These are phyloP conservation scores for Villa cingulata DNA, from an alignment of 2,888 invertebrate species.

Conservation along the genomic window DNA sequence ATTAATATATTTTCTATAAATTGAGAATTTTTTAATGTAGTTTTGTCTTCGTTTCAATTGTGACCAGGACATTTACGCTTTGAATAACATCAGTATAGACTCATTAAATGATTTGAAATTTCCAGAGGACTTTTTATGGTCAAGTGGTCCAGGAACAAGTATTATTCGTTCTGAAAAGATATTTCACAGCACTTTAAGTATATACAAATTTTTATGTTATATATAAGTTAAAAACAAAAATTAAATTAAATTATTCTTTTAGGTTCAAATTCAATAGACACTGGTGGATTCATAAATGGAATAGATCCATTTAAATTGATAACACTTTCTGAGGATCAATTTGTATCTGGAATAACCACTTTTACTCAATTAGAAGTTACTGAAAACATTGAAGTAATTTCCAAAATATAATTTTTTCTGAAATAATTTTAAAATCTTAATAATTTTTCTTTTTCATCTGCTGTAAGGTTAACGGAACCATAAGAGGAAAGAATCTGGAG, in stretches of 20 bases:
- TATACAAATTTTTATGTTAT: conserved; percentile 5
- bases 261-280: conserved; percentile 30
- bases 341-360: conserved; percentile 34
- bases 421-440: not conserved
- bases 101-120: conserved; percentile 39
- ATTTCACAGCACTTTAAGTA: conserved; percentile 34
- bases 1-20: not conserved
- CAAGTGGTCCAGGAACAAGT: conserved; percentile 23
- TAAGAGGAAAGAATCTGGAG: conserved; percentile 34
- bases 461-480: conserved; percentile 38
- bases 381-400: conserved; percentile 38
- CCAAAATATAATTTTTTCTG: no score
- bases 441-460: not conserved
- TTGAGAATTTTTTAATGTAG: not conserved
- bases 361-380: conserved; percentile 41
- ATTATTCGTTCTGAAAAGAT: conserved; percentile 37
- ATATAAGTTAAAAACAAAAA: no score
- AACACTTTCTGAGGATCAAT: conserved; percentile 35
- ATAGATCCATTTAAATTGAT: conserved; percentile 37
- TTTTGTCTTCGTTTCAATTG: no score
- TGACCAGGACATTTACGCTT: not conserved
- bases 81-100: conserved; percentile 15
- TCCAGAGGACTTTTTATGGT: conserved; percentile 40
- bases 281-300: conserved; percentile 36
- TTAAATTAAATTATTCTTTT: conserved; percentile 1